Conservation (phyloP, 2,113 vertebrate species). For the Paradoxurus hermaphroditus region DNA sequence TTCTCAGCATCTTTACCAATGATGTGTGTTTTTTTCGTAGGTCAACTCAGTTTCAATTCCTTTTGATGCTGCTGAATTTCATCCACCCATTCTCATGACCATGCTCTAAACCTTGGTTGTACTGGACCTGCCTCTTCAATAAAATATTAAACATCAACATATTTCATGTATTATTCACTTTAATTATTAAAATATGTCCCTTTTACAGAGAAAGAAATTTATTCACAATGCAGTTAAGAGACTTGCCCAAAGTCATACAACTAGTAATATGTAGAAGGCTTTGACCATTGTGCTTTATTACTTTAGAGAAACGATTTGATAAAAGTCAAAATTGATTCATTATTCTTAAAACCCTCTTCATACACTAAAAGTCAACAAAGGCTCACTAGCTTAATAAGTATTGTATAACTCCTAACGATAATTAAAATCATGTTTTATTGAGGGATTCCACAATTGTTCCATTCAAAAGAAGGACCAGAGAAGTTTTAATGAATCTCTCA, state of each 20-base stretch:
- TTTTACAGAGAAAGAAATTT: neutral
- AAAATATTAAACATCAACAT: neutral
- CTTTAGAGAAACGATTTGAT: neutral
- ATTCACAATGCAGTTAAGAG: neutral
- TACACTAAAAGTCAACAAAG: neutral
- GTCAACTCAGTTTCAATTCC: neutral
- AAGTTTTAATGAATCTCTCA: neutral
- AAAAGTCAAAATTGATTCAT: neutral
- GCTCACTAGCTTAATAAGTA: neutral
- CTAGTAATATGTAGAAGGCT: neutral
- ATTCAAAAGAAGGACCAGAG: neutral
- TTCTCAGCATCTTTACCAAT: neutral
- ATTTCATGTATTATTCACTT: neutral
- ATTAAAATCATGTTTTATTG: neutral
- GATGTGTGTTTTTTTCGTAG: fast-evolving
- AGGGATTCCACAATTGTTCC: neutral
- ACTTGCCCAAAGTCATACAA: neutral
- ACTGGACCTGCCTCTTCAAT: fast-evolving
- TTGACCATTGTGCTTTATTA: neutral
- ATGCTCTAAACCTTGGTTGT: fast-evolving
- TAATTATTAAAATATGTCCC: neutral
- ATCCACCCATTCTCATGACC: fast-evolving
- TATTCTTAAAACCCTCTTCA: neutral
- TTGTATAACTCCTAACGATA: neutral
- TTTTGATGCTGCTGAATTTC: fast-evolving